Base-by-base conservation (phyloP, 2,888 invertebrate genomes). In the Helleia helle region DNA sequence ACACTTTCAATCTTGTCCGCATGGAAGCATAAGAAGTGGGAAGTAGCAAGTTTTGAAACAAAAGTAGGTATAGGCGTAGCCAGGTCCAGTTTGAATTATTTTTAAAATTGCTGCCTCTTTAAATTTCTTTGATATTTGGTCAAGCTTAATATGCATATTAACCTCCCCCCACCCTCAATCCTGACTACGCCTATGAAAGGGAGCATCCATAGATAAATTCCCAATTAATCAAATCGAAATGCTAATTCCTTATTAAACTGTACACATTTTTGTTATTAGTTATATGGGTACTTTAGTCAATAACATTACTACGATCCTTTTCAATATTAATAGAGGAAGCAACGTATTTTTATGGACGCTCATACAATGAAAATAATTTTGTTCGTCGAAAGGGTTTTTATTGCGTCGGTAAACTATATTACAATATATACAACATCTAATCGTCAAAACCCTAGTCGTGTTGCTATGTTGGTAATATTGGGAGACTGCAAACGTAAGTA, bases 21-120 rank as follows among this genome's bases (percentile, higher is more conserved):
- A 34, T 34, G 34, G 34, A 34, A 34, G 34, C 34, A 34, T 34
- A 8, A 4, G 15, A n/a, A 11, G 18, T 11, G 34, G 34, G 22
- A 34, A 34, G 34, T 22, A 22, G 31, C 9, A 7, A 17, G 18
- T 8, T 18, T 22, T 34, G 11, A 7, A 34, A 22, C 34, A 22
- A 22, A 18, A 34, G 22, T 5, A 15, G 15, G 15, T n/a, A 22
- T 8, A 22, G 34, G 15, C 8, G 34, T 12, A 8, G 8, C 22
- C 22, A 7, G 3, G 22, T 7, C 22, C 6, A 7, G 7, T 22
- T 8, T 22, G 22, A 2, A 7, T 22, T 7, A 8, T 1, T 2
- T 22, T 22, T 22, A 3, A 7, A 22, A 22, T 22, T 7, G 8
- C 6, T 6, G n/a, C n/a, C n/a, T n/a, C n/a, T n/a, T n/a, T n/a